Evolutionary conservation across 2,888 invertebrate species (phyloP).

Genomic region (Drosophila rubida): DNA sequence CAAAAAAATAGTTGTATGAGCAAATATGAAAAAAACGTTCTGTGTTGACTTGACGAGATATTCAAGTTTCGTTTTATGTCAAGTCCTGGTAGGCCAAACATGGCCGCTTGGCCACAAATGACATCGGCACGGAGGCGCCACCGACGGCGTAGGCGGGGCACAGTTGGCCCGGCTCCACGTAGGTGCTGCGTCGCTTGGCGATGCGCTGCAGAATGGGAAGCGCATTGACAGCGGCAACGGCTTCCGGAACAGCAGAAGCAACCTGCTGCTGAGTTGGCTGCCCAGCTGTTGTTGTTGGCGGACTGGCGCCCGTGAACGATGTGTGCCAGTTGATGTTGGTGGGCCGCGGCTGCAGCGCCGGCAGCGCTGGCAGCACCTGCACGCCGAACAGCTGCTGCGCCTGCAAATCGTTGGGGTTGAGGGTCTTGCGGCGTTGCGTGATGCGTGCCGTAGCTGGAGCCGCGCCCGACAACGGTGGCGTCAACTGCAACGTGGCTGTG

Average conservation of each 20-base stretch:
- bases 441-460: neutral
- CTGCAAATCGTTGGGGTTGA: neutral
- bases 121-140: neutral
- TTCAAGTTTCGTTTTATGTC: no score
- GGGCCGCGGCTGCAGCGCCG: neutral
- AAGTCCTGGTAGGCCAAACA: no score
- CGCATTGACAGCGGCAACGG: no score
- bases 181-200: slow-evolving; percentile 44
- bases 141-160: neutral
- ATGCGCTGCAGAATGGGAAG: neutral
- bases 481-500: neutral
- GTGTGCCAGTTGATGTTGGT: slow-evolving; percentile 8
- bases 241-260: no score
- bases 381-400: neutral
- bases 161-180: slow-evolving; percentile 7
- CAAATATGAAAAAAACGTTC: no score
- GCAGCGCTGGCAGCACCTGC: no score
- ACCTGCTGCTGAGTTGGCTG: neutral
- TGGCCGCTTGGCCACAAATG: neutral
- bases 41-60: no score
- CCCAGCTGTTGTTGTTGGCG: no score
- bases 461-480: neutral
- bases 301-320: slow-evolving; percentile 1
- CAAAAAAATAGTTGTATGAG: no score
- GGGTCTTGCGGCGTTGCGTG: slow-evolving; percentile 8